Percentiles rank a stretch among this genome's conserved stretches.
These are phyloP conservation scores for Pseudochromis fuscus DNA, from an alignment of 2,797 vertebrate species.

Conservation along the genomic window DNA sequence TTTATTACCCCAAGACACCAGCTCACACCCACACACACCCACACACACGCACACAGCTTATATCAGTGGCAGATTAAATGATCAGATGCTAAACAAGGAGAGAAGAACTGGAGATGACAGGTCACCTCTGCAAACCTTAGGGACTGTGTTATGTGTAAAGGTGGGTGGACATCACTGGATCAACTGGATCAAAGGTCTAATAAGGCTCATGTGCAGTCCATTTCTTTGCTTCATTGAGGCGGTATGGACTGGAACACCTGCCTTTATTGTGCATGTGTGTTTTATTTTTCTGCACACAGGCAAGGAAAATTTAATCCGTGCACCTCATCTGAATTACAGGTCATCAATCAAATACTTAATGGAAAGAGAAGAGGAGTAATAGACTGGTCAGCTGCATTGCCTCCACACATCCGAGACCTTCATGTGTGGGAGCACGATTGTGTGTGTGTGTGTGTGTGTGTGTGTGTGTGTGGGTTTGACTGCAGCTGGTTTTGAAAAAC, in stretches of 20 bases:
- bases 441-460: constrained; percentile 34
- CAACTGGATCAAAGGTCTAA: constrained; percentile 65
- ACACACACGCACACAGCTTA: constrained; percentile 17
- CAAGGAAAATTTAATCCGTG: constrained; percentile 30
- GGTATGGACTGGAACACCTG: constrained; percentile 70
- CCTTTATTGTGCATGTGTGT: constrained; percentile 49
- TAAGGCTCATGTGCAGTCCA: constrained; percentile 53
- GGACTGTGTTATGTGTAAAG: constrained; percentile 13
- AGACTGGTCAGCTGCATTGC: constrained; percentile 36
- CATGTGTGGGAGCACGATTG: constrained; percentile 2
- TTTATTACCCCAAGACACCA: constrained; percentile 48
- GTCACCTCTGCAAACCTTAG: constrained; percentile 59
- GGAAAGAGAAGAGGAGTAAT: constrained; percentile 19
- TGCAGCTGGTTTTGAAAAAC: constrained; percentile 77
- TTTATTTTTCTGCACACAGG: constrained; percentile 50
- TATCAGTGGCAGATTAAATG: constrained; percentile 57
- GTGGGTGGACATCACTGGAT: constrained; percentile 43
- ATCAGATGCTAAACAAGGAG: constrained; percentile 49
- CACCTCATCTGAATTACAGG: constrained; percentile 54
- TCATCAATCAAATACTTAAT: constrained; percentile 47
- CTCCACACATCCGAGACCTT: constrained; percentile 38
- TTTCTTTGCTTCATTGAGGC: constrained; percentile 29
- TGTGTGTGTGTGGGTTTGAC: constrained; percentile 43
- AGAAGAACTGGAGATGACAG: constrained; percentile 65
- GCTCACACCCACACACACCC: constrained; percentile 31